Base-by-base conservation (phyloP, 2,888 invertebrate species). In the Scaeva pyrastri region DNA sequence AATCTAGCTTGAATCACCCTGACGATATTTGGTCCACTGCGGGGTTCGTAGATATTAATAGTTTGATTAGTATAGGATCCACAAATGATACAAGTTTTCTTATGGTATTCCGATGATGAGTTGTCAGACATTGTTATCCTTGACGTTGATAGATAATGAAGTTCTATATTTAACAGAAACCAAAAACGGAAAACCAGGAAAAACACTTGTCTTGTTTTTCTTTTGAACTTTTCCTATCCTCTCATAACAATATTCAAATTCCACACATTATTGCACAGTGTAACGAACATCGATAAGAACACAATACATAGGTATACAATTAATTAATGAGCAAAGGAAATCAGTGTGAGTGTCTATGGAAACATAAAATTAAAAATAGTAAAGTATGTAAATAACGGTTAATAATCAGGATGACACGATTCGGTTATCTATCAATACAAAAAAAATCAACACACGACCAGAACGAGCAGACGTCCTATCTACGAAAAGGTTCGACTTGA, bases 81-180 rank as follows among this genome's bases (percentile, higher is more conserved):
- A 79, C 92, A 92, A 79, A 92, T 92, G 84, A 92, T 91, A 89
- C 92, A 92, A 89, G 92, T 92, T 89, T 91, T 91, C 88, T 92
- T 92, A 81, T 92, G 89, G 88, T 90, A 91, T 89, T 92, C 91
- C 86, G 90, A 88, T 68, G 89, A 88, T 66, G 89, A 88, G 80
- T 89, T 89, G 71, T 90, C 90, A 21, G 90, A 90, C 90, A 90
- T 90, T 79, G 71, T 86, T 75, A 55, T 73, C 77, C 48, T 73
- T 52, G 50, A 26, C 62, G 31, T 23, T 21, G 31, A n/a, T n/a
- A n/a, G 16, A 43, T 19, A 39, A 39, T 39, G 8, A 73, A 41
- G 48, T 79, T 55, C 21, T 66, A 12, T 11, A 39, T 11, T 56
- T 55, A 50, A 8, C 8, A n/a, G n/a, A n/a, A n/a, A n/a, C n/a